Conservation (phyloP, 2,113 vertebrate genomes). For the Ariopsis seemanni region DNA sequence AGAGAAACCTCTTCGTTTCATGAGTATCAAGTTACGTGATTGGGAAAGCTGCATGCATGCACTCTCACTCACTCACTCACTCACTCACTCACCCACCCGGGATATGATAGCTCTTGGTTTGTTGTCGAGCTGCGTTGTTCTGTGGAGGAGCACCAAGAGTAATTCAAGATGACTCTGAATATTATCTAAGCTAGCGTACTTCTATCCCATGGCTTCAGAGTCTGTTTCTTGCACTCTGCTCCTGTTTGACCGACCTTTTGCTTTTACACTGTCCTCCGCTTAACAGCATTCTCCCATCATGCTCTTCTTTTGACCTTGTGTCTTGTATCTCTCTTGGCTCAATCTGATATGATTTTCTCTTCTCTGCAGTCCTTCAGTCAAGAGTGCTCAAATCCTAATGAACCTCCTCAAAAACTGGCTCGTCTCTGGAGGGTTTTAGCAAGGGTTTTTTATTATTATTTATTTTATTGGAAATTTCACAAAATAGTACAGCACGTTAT, state of each 20-base stretch:
- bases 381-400: conserved; percentile 46
- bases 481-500: too few relatives aligned
- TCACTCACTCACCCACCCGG: background rate
- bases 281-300: background rate
- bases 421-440: conserved; percentile 35
- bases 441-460: background rate
- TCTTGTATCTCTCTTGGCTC: background rate
- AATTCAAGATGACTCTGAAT: background rate
- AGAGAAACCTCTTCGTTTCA: background rate
- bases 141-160: background rate
- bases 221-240: background rate
- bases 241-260: background rate
- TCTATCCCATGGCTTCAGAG: background rate
- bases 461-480: too few relatives aligned
- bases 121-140: background rate
- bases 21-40: background rate
- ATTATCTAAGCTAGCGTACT: background rate
- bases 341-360: conserved; percentile 10
- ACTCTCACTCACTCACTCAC: background rate
- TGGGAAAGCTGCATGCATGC: background rate
- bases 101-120: background rate
- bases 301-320: background rate
- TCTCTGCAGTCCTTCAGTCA: conserved; percentile 37
- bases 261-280: too few relatives aligned
- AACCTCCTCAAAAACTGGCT: conserved; percentile 33